phyloP scores from a whole-genome alignment of 2,888 invertebrate genomes.

The Enchytraeus crypticus region DNA sequence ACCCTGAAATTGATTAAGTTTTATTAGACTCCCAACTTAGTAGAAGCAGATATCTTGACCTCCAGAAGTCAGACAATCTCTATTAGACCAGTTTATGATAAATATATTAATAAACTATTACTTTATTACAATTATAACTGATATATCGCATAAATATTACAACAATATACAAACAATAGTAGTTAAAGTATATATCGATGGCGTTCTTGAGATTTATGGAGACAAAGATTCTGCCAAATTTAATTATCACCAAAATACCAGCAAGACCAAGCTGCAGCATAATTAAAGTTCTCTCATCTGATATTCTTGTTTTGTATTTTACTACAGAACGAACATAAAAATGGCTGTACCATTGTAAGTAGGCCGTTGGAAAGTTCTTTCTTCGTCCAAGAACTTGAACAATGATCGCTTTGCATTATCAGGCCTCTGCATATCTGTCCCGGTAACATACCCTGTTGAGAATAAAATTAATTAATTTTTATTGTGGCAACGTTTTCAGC shows the following conservation, averaged over 20 bases:
- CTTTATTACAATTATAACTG: too few relatives aligned
- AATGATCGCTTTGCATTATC: constrained; percentile 37
- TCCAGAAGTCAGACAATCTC: too few relatives aligned
- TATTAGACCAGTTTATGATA: too few relatives aligned
- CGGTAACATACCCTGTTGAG: constrained; percentile 38
- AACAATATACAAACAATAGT: neutral
- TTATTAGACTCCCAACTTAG: too few relatives aligned
- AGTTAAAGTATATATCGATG: neutral
- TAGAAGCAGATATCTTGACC: too few relatives aligned
- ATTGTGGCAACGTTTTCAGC: too few relatives aligned
- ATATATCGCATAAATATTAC: too few relatives aligned
- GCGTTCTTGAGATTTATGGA: neutral
- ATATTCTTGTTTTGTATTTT: too few relatives aligned
- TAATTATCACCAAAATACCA: neutral
- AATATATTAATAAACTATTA: too few relatives aligned
- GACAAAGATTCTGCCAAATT: neutral
- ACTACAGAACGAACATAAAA: neutral
- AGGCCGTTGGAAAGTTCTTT: constrained; percentile 36
- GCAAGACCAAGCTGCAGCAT: too few relatives aligned
- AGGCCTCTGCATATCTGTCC: constrained; percentile 27
- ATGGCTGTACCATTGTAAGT: constrained; percentile 42
- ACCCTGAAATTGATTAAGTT: too few relatives aligned
- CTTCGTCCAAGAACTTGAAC: constrained; percentile 42
- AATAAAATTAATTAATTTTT: constrained; percentile 3
- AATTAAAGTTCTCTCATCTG: too few relatives aligned